A percentile compares a stretch with the other conserved stretches of the same genome.
Conservation (phyloP, 2,888 invertebrate species). For the Ophion obscuratus region DNA sequence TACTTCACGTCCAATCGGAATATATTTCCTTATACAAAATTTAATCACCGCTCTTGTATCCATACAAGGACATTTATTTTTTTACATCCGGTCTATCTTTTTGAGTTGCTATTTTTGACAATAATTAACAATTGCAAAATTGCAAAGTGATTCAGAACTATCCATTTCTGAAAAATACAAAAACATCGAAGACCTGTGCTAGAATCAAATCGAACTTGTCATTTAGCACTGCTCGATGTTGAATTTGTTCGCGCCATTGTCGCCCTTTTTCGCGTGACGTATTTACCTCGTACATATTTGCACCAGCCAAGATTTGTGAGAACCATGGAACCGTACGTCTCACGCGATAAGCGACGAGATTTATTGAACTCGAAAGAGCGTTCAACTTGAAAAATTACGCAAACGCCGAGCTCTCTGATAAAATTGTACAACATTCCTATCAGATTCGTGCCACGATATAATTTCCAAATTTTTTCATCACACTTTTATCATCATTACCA, state of each 20-base stretch:
- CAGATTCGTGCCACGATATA: neutral
- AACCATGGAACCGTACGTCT: constrained; percentile 24
- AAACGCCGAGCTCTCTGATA: neutral
- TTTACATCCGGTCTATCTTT: too few relatives aligned
- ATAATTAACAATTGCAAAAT: neutral
- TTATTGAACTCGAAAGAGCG: constrained; percentile 21
- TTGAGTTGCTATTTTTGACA: neutral
- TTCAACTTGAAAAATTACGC: constrained; percentile 33
- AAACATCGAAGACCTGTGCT: too few relatives aligned
- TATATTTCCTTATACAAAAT: too few relatives aligned
- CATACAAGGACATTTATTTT: too few relatives aligned
- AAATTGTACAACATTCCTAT: neutral
- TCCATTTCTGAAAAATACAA: neutral
- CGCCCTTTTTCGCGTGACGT: constrained; percentile 16
- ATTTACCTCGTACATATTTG: constrained; percentile 24
- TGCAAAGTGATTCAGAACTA: neutral
- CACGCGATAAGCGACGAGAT: constrained; percentile 43
- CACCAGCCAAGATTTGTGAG: constrained; percentile 31
- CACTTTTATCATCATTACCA: neutral
- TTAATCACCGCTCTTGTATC: too few relatives aligned
- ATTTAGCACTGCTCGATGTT: neutral
- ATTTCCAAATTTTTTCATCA: neutral
- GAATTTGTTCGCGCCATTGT: neutral
- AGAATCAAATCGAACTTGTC: too few relatives aligned
- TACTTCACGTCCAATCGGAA: too few relatives aligned